Conservation (phyloP, 2,888 invertebrate species). For the Eulithis prunata region DNA sequence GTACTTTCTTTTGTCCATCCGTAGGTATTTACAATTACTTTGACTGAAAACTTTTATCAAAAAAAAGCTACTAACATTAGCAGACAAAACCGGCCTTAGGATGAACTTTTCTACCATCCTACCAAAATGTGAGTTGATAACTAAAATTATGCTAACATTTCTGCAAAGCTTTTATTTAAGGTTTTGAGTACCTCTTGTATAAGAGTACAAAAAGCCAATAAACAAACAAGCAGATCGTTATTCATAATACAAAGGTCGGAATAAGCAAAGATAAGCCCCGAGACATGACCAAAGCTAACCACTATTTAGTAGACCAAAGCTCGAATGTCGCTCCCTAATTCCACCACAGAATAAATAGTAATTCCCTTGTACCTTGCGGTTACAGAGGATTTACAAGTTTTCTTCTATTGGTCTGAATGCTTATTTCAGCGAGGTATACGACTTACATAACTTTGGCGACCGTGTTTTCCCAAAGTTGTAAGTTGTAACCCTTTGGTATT, state of each 20-base stretch:
- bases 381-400: conserved; percentile 76
- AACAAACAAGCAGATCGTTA: conserved; percentile 20
- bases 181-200: not conserved
- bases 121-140: too few species aligned
- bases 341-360: conserved; percentile 37
- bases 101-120: too few species aligned
- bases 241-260: conserved; percentile 25
- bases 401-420: conserved; percentile 73
- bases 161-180: too few species aligned
- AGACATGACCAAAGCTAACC: conserved; percentile 42
- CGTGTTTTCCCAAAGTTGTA: conserved; percentile 62
- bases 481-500: conserved; percentile 65
- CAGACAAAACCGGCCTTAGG: too few species aligned
- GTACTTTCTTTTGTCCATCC: too few species aligned
- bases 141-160: too few species aligned
- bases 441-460: conserved; percentile 58
- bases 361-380: conserved; percentile 65
- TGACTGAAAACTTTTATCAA: too few species aligned
- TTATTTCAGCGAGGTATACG: conserved; percentile 60
- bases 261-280: conserved; percentile 30
- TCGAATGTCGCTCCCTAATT: conserved; percentile 52
- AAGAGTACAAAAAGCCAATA: not conserved
- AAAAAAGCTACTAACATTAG: too few species aligned
- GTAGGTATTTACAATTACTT: too few species aligned
- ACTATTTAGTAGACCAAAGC: conserved; percentile 58